A percentile compares a stretch with the other conserved stretches of the same genome.
phyloP scores from a whole-genome alignment of 1,140 invertebrate species.

The Euura saliciscinereae region DNA sequence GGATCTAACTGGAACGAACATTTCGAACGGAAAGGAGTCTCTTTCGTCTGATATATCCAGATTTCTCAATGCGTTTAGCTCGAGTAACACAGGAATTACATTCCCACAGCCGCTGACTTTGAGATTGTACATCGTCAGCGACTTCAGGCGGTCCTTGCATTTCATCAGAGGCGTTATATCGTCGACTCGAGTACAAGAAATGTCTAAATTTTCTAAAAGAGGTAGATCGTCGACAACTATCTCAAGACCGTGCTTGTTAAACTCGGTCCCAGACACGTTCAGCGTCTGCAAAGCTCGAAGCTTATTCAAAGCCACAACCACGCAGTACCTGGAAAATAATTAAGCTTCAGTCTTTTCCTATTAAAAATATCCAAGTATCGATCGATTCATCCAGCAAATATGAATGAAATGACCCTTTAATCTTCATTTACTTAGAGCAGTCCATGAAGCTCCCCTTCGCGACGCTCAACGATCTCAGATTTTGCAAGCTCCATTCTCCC shows the following conservation, averaged over 20 bases:
- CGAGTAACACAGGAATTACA: constrained; percentile 64
- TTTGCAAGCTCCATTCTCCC: constrained; percentile 74
- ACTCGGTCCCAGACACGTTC: constrained; percentile 77
- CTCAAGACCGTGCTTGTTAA: constrained; percentile 72
- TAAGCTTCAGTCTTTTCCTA: neutral
- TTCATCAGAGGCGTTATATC: constrained; percentile 71
- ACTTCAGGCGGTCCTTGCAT: constrained; percentile 68
- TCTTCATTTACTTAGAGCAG: constrained; percentile 53
- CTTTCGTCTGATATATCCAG: constrained; percentile 73
- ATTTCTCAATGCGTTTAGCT: constrained; percentile 66
- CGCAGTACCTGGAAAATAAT: constrained; percentile 52
- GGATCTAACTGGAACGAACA: constrained; percentile 53
- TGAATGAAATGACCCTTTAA: neutral
- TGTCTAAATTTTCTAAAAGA: constrained; percentile 71
- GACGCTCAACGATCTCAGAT: constrained; percentile 71
- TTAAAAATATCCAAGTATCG: neutral
- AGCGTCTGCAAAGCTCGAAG: constrained; percentile 68
- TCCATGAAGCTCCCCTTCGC: constrained; percentile 70
- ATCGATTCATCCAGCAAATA: neutral
- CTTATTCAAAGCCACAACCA: constrained; percentile 62
- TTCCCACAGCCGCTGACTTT: constrained; percentile 58
- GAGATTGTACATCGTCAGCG: constrained; percentile 71
- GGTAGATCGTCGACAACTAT: constrained; percentile 75
- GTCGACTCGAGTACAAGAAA: constrained; percentile 72
- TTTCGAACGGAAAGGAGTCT: constrained; percentile 58